These are phyloP conservation scores for Gonioctena quinquepunctata DNA, from an alignment of 1,140 invertebrate genomes.

Conservation along the genomic window DNA sequence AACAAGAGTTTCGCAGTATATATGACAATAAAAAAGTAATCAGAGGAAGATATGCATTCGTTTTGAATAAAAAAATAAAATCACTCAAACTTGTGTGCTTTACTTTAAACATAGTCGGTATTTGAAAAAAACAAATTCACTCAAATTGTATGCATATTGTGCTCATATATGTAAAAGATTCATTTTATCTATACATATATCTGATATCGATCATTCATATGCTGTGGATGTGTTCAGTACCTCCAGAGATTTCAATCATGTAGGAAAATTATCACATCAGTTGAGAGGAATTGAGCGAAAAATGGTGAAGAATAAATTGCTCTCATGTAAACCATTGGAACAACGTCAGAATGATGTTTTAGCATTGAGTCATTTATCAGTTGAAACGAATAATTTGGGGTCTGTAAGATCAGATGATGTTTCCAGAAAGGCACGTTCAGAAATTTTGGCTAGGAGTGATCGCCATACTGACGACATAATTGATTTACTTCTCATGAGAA, in stretches of 20 bases:
- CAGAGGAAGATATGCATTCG: neutral
- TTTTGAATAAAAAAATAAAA: neutral
- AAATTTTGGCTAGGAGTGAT: neutral
- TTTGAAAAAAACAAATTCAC: neutral
- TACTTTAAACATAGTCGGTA: conserved; percentile 4
- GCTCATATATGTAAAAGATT: conserved; percentile 5
- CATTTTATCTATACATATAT: neutral
- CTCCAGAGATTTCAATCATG: neutral
- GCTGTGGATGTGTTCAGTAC: neutral
- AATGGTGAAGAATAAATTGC: neutral
- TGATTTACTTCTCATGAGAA: neutral
- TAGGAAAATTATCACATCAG: neutral
- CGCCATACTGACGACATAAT: neutral
- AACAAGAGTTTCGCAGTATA: neutral
- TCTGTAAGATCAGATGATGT: conserved; percentile 4
- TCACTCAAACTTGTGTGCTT: neutral
- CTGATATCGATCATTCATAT: neutral
- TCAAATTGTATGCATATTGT: conserved; percentile 16
- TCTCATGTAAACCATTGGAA: neutral
- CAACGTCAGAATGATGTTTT: conserved; percentile 1
- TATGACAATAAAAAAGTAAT: neutral
- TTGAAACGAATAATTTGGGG: neutral
- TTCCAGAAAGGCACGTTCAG: conserved; percentile 1
- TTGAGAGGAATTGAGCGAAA: neutral
- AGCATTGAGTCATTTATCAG: neutral